Base-by-base conservation (phyloP, 2,888 invertebrate species). In the Acanthoscelides obtectus region DNA sequence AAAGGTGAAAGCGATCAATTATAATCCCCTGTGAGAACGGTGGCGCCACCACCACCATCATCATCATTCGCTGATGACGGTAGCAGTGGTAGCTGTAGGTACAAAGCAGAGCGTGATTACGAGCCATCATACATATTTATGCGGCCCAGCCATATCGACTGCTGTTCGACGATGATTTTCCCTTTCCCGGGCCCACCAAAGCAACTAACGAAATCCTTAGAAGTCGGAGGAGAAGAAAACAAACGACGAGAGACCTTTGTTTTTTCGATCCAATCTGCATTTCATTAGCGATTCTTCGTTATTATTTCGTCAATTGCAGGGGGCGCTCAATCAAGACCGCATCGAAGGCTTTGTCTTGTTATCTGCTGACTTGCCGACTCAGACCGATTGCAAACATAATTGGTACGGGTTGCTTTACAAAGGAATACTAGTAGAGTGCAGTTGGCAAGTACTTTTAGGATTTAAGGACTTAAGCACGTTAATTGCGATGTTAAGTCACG, bases 1-100 rank as follows among this genome's bases (percentile, higher is more conserved):
- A 20, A 77, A 78, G 77, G 77, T 76, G 75, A 78, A 79, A 76
- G 75, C 76, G 76, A 79, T 79, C 78, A 79, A 79, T 79, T 79
- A 77, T 76, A 76, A 75, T 75, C 72, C 73, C 77, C 77, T 77
- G 77, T 77, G 12, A 45, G 45, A 45, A 3, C 3, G 45, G 45
- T 45, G 45, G 45, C 45, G 45, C 45, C 45, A 45, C 12, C 68
- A 67, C 66, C 69, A 70, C 45, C 45, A 17, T 17, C 45, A 45
- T 12, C 68, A 67, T 66, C 69, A 70, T 64, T 69, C 71, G 71
- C 27, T 67, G 72, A 70, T 71, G 63, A 68, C 64, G 70, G 69
- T 71, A 72, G 72, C 72, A 67, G 71, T 71, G 45, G 45, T 45
- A 45, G 45, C 17, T 12, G 73, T 72, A 71, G 69, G 73, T 72